Percentiles rank a stretch among this genome's conserved stretches.
These are phyloP conservation scores for Aphyosemion australe DNA, from an alignment of 2,113 vertebrate genomes.

Conservation along the genomic window DNA sequence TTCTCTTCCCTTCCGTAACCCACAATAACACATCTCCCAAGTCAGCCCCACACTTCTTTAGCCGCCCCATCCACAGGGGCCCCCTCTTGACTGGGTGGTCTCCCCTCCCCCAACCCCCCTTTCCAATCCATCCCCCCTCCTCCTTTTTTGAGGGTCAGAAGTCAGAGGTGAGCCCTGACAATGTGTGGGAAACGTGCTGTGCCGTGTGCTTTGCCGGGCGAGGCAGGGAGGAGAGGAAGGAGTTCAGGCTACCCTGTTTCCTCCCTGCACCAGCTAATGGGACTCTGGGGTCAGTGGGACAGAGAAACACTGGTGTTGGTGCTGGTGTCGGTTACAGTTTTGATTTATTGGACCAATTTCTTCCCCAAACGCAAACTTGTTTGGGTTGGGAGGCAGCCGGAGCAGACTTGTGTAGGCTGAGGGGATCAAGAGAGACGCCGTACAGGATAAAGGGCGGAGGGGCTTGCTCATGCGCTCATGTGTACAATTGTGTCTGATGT, in stretches of 20 bases:
- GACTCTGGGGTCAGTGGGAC: slow-evolving; percentile 59
- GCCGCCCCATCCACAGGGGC: slow-evolving; percentile 48
- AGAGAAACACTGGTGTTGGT: slow-evolving; percentile 41
- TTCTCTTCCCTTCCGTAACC: slow-evolving; percentile 42
- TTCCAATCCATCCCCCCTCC: slow-evolving; percentile 26
- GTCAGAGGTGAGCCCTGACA: slow-evolving; percentile 75
- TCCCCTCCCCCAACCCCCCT: slow-evolving; percentile 15
- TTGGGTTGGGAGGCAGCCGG: slow-evolving; percentile 60
- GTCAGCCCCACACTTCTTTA: slow-evolving; percentile 40
- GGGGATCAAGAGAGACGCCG: slow-evolving; percentile 68
- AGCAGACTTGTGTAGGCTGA: slow-evolving; percentile 60
- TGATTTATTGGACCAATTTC: slow-evolving; percentile 74
- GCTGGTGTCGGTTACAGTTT: slow-evolving; percentile 65
- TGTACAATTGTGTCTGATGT: slow-evolving; percentile 42
- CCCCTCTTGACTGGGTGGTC: slow-evolving; percentile 77
- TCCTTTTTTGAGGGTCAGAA: slow-evolving; percentile 58
- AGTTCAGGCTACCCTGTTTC: slow-evolving; percentile 39
- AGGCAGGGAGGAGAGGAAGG: slow-evolving; percentile 41
- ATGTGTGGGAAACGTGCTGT: slow-evolving; percentile 79
- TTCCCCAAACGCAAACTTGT: slow-evolving; percentile 63
- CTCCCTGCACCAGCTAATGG: slow-evolving; percentile 51
- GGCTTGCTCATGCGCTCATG: slow-evolving; percentile 45
- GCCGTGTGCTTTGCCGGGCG: slow-evolving; percentile 22
- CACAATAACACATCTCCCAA: slow-evolving; percentile 26
- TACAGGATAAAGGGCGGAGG: slow-evolving; percentile 49